A percentile compares a stretch with the other conserved stretches of the same genome.
Evolutionary conservation across 2,888 invertebrate species (phyloP).

Genomic region (Sarcophaga carnaria): DNA sequence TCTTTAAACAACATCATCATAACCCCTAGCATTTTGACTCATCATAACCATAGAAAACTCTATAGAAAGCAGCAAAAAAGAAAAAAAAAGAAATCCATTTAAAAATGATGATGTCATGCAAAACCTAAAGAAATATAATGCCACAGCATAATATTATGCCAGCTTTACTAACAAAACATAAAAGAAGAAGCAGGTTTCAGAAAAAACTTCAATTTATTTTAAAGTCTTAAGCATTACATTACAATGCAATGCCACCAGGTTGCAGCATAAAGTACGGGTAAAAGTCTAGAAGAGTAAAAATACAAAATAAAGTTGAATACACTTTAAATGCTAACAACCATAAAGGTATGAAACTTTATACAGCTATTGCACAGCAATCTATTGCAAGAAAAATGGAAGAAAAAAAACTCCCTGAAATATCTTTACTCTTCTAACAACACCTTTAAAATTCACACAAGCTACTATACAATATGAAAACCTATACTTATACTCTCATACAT

Average conservation of each 20-base stretch:
- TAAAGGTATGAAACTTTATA: no score
- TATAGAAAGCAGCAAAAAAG: neutral
- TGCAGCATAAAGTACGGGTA: neutral
- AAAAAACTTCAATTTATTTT: slow-evolving; percentile 53
- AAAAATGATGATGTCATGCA: slow-evolving; percentile 34
- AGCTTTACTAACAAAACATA: neutral
- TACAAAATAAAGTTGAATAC: slow-evolving; percentile 7
- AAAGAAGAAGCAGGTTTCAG: neutral
- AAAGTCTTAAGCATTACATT: slow-evolving; percentile 58
- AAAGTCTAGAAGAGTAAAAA: neutral
- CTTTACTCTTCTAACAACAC: no score
- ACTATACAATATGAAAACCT: neutral
- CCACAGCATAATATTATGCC: no score
- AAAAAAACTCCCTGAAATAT: no score
- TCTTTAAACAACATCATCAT: no score
- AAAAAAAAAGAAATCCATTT: neutral
- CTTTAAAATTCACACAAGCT: neutral
- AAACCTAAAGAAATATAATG: neutral
- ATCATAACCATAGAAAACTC: no score
- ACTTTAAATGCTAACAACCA: no score
- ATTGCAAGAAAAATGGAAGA: no score
- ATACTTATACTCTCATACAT: neutral
- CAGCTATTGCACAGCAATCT: no score
- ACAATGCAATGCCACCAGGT: slow-evolving; percentile 25
- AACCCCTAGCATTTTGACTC: no score